phyloP scores from a whole-genome alignment of 92 coral and sea anemone species.

The Epizoanthus stellaris region DNA sequence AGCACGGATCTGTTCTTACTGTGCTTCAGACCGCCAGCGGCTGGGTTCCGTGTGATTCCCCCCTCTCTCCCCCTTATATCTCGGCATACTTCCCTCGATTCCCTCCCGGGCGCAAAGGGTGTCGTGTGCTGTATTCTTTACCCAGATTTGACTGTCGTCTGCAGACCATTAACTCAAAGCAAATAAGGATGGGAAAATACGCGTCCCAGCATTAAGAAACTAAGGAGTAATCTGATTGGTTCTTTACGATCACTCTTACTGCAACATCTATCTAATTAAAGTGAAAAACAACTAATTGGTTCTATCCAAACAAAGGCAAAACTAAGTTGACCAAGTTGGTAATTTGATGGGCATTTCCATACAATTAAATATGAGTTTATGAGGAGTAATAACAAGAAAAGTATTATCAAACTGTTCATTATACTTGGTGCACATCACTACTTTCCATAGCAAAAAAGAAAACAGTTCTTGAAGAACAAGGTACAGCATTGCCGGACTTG shows the following conservation, averaged over 20 bases:
- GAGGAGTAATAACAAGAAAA: too few relatives aligned
- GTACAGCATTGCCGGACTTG: neutral
- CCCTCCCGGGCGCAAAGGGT: neutral
- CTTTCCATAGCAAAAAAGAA: neutral
- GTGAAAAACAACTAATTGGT: too few relatives aligned
- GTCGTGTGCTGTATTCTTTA: too few relatives aligned
- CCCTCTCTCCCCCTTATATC: neutral
- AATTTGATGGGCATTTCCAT: neutral
- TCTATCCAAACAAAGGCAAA: too few relatives aligned
- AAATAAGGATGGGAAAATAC: neutral
- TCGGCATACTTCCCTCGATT: neutral
- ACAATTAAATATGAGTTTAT: neutral
- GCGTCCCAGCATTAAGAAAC: too few relatives aligned
- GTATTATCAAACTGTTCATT: neutral
- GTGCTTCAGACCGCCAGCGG: conserved; percentile 30
- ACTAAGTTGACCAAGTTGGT: too few relatives aligned
- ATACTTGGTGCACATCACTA: neutral
- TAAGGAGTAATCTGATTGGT: too few relatives aligned
- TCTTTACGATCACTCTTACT: too few relatives aligned
- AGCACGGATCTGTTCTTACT: too few relatives aligned
- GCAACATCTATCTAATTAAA: too few relatives aligned
- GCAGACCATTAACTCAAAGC: neutral
- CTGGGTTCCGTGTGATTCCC: neutral
- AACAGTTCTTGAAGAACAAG: too few relatives aligned
- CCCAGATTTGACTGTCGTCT: neutral